Percentiles rank a stretch among this genome's conserved stretches.
Conservation (phyloP, 2,797 vertebrate species). For the Aeoliscus strigatus region DNA sequence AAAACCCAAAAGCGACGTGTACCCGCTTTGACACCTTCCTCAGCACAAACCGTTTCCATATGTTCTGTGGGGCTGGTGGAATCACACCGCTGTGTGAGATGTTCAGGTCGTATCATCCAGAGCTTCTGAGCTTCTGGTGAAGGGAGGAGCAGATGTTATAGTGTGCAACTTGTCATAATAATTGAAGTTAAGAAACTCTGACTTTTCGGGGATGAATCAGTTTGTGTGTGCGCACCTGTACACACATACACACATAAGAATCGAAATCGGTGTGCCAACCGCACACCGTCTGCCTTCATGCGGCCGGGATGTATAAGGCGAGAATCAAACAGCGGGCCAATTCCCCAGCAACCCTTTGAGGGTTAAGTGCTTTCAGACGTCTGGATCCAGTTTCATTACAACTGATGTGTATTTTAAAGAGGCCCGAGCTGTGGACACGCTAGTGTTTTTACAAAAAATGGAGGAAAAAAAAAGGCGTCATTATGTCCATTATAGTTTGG, state of each 20-base stretch:
- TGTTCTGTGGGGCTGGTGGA: constrained; percentile 25
- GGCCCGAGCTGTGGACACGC: constrained; percentile 36
- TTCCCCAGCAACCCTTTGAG: constrained; percentile 49
- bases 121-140: constrained; percentile 15
- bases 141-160: neutral
- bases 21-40: constrained; percentile 41
- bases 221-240: constrained; percentile 11
- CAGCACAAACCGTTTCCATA: constrained; percentile 50
- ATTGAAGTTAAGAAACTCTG: constrained; percentile 32
- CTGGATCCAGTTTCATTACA: constrained; percentile 60
- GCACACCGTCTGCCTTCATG: constrained; percentile 37
- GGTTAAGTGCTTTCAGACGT: constrained; percentile 66
- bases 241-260: neutral
- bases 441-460: constrained; percentile 38
- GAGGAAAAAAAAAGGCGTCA: constrained; percentile 30
- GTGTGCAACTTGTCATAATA: constrained; percentile 32
- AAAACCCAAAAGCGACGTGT: constrained; percentile 16
- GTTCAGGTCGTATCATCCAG: constrained; percentile 31
- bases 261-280: constrained; percentile 7
- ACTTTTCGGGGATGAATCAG: constrained; percentile 37
- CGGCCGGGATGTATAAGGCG: constrained; percentile 27
- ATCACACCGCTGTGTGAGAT: constrained; percentile 11
- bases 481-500: constrained; percentile 52
- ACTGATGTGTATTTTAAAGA: constrained; percentile 64
- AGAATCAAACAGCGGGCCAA: constrained; percentile 44